These are phyloP conservation scores for Ochotona princeps DNA, from an alignment of 2,113 vertebrate species.

Conservation along the genomic window DNA sequence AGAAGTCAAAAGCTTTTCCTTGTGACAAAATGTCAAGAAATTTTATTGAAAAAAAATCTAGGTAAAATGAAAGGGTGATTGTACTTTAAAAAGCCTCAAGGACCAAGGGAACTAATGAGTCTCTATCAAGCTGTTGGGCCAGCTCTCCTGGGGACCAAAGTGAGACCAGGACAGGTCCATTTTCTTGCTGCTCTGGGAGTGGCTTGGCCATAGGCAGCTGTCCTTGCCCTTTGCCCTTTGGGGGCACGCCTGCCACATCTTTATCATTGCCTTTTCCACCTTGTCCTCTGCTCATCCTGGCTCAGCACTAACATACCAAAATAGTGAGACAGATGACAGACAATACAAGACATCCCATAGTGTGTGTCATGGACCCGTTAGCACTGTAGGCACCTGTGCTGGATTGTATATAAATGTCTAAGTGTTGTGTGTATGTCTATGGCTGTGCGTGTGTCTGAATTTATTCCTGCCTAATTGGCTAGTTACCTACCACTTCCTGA, in stretches of 20 bases:
- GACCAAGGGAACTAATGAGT: neutral
- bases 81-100: neutral
- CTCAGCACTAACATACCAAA: too few species aligned
- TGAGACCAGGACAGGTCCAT: neutral
- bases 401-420: neutral
- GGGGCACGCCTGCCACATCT: neutral
- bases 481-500: neutral
- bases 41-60: conserved; percentile 12
- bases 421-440: neutral
- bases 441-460: neutral
- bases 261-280: neutral
- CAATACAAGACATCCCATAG: neutral
- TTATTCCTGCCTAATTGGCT: neutral
- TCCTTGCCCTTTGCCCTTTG: neutral
- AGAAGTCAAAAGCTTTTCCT: conserved; percentile 51
- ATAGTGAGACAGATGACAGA: neutral
- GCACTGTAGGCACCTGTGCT: neutral
- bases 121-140: neutral
- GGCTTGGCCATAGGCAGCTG: neutral
- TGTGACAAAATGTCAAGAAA: conserved; percentile 26
- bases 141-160: neutral
- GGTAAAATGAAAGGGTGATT: neutral
- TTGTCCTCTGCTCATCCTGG: neutral
- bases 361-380: neutral
- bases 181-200: neutral